Base-by-base conservation (phyloP, 2,797 vertebrate genomes). In the Tokudaia tokunoshimensis region DNA sequence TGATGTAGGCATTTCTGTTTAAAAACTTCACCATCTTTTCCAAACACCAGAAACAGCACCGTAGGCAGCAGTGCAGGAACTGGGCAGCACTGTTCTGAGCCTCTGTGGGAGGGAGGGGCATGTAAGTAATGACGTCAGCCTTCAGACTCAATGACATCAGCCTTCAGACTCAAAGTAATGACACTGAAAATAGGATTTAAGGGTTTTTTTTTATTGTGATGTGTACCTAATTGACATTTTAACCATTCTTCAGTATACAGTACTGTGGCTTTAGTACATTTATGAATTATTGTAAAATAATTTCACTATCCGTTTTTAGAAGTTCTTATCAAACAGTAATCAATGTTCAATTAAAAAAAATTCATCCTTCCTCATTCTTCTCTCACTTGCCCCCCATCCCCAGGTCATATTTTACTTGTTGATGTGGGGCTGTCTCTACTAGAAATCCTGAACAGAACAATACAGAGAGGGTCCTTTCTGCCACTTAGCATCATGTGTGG, bases 1-100 rank as follows among this genome's bases (percentile, higher is more conserved):
- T 99, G 94, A 99, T 99, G 98, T 99, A 99, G 75, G 99, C 99
- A 94, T 99, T 99, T 98, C 99, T 99, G 99, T 99, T 99, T 98
- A 99, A 99, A 98, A 99, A 99, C 98, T 98, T 99, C 97, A 99
- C 99, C 98, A 99, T 98, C 98, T 98, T 99, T 98, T 99, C 99
- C 98, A 99, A 98, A 98, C 99, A 99, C 99, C 99, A 99, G 98
- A 99, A 99, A 98, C 99, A 99, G 98, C 99, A 99, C 98, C 98
- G 99, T 97, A 99, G 98, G 98, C 99, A 99, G 98, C 99, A 99
- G 31, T 99, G 98, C 78, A 99, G 94, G 97, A 99, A 99, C 95
- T 98, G 99, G 90, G 99, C 96, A 70, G 98, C 97, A 22, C 98
- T 98, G 97, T 99, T 99, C 88, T 99, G 99, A 95, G 99, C 98